Evolutionary conservation across 2,113 vertebrate genomes (phyloP), one percentile per base, ranked within the genome.

Genomic region (Psilopsiagon aurifrons): DNA sequence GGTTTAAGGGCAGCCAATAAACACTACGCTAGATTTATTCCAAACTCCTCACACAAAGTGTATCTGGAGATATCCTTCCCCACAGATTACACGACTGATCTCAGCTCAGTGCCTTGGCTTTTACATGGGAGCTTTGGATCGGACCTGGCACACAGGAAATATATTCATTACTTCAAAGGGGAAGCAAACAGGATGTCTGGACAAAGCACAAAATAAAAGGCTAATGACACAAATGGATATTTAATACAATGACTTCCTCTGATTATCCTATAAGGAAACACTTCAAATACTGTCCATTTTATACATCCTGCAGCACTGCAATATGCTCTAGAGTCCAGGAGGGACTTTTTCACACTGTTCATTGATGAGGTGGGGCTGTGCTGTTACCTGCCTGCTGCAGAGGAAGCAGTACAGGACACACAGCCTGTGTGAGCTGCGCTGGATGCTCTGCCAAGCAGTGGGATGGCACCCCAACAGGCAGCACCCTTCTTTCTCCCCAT

Each of bases 151-250:
- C 75, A 67, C 3, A 90, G 92, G 92, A 95, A 97, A 94, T 52
- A 46, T 11, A 86, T 92, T 96, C 92, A 96, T 96, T 92, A 96
- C 90, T 94, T 95, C 93, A 90, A 82, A 95, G 92, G 83, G 94
- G 94, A 97, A 97, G 87, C 96, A 93, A 97, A 94, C 95, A 95
- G 95, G 96, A 95, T 97, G 95, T 95, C 95, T 97, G 96, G 96
- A 95, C 92, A 94, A 95, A 97, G 95, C 93, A 94, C 92, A 93
- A 92, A 95, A 95, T 94, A 94, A 96, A 96, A 90, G 90, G 78
- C 93, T 96, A 96, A 97, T 95, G 92, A 96, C 92, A 97, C 96
- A 96, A 96, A 95, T 97, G 95, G 95, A 93, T 95, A 96, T 97
- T 96, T 96, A 97, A 96, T 95, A 96, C 94, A 95, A 96, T 90